A percentile compares a stretch with the other conserved stretches of the same genome.
Conservation (phyloP, 2,888 invertebrate species). For the Sympetrum striolatum region DNA sequence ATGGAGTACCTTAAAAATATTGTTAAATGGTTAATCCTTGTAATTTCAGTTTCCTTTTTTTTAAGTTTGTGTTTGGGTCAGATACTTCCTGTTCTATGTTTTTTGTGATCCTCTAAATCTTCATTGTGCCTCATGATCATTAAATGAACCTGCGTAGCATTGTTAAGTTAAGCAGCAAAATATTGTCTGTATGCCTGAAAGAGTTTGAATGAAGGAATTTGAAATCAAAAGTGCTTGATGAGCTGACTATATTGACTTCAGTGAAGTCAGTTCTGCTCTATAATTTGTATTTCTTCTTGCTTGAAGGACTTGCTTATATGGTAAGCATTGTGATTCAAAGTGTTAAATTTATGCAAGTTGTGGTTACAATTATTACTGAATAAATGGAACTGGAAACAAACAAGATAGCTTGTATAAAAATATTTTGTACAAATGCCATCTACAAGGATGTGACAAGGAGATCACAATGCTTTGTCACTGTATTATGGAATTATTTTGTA, state of each 20-base stretch:
- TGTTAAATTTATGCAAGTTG: slow-evolving; percentile 37
- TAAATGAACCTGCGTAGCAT: slow-evolving; percentile 27
- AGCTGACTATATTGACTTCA: slow-evolving; percentile 41
- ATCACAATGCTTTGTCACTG: slow-evolving; percentile 32
- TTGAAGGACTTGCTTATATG: slow-evolving; percentile 40
- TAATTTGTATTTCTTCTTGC: slow-evolving; percentile 39
- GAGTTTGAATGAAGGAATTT: slow-evolving; percentile 25
- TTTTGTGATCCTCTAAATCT: neutral
- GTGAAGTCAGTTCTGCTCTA: slow-evolving; percentile 41
- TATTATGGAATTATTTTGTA: slow-evolving; percentile 17
- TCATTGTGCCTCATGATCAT: slow-evolving; percentile 24
- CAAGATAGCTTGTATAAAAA: slow-evolving; percentile 8
- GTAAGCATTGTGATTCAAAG: slow-evolving; percentile 38
- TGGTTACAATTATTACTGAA: slow-evolving; percentile 39
- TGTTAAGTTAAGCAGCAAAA: slow-evolving; percentile 15
- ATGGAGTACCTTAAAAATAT: neutral
- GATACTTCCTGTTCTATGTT: neutral
- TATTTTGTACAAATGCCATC: slow-evolving; percentile 13
- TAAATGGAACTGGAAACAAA: slow-evolving; percentile 14
- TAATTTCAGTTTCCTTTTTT: neutral
- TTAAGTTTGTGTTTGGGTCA: neutral
- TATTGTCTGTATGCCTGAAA: neutral
- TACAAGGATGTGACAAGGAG: slow-evolving; percentile 17
- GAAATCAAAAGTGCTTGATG: slow-evolving; percentile 33
- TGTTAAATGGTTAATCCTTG: neutral